Evolutionary conservation across 2,888 invertebrate genomes (phyloP).

Genomic region (Agrotis puta): DNA sequence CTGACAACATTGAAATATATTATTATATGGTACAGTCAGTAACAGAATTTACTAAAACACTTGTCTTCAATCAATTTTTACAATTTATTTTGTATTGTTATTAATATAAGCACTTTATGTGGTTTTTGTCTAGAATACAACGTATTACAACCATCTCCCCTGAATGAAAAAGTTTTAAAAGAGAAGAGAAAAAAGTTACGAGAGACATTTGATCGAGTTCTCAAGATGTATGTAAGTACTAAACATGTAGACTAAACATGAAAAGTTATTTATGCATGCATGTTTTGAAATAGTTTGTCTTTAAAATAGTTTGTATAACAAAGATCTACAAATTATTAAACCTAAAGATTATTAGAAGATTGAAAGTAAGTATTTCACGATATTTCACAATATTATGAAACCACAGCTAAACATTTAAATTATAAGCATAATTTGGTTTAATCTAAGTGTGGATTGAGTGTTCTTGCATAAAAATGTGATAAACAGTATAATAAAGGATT

Average conservation of each 20-base stretch:
- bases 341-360: neutral
- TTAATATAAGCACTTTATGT: neutral
- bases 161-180: slow-evolving; percentile 98
- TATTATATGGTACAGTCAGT: slow-evolving; percentile 1
- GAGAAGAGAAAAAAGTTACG: slow-evolving; percentile 98
- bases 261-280: neutral
- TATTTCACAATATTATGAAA: slow-evolving; percentile 33
- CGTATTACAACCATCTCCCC: slow-evolving; percentile 97
- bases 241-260: slow-evolving; percentile 8
- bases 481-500: neutral
- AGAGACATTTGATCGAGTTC: slow-evolving; percentile 98
- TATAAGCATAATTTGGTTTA: neutral
- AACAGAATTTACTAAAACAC: too few relatives aligned
- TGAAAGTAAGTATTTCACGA: slow-evolving; percentile 13
- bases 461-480: neutral
- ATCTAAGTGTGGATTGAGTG: slow-evolving; percentile 4
- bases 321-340: neutral
- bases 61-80: too few relatives aligned
- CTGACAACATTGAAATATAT: slow-evolving; percentile 9
- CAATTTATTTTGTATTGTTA: neutral
- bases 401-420: too few relatives aligned
- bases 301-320: slow-evolving; percentile 5
- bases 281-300: neutral
- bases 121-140: slow-evolving; percentile 94
- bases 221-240: slow-evolving; percentile 98